Evolutionary conservation across 1,140 invertebrate genomes (phyloP).

Genomic region (Aethina tumida): DNA sequence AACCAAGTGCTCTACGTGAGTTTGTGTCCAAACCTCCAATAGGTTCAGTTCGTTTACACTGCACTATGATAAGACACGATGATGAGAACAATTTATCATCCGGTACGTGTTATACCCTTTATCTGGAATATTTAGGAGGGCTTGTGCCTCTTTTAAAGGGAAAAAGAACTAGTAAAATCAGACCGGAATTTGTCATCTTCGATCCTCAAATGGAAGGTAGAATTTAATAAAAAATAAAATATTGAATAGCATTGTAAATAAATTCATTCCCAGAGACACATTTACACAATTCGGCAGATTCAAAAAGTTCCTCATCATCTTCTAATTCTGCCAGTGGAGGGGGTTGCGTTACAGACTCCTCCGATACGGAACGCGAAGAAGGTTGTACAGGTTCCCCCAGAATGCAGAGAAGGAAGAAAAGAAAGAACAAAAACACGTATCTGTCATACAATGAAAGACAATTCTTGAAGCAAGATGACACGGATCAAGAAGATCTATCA

Average conservation of each 20-base stretch:
- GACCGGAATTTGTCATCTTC: constrained; percentile 97
- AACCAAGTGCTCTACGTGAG: constrained; percentile 72
- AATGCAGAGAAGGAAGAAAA: constrained; percentile 52
- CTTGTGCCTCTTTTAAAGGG: constrained; percentile 93
- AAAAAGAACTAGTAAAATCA: constrained; percentile 89
- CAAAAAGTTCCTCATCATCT: constrained; percentile 41
- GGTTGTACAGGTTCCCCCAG: constrained; percentile 55
- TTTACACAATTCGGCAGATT: constrained; percentile 34
- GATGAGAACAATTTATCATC: constrained; percentile 56
- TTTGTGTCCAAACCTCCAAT: constrained; percentile 89
- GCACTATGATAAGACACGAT: constrained; percentile 92
- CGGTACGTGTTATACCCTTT: constrained; percentile 86
- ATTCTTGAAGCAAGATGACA: constrained; percentile 25
- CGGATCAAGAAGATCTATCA: constrained; percentile 60
- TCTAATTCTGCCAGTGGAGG: constrained; percentile 36
- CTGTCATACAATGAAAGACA: constrained; percentile 23
- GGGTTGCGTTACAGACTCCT: constrained; percentile 50
- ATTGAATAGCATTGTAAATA: too few relatives aligned
- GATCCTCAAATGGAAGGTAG: constrained; percentile 79
- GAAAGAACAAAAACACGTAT: constrained; percentile 33
- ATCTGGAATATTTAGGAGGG: constrained; percentile 92
- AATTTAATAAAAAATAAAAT: constrained; percentile 14
- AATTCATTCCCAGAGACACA: too few relatives aligned
- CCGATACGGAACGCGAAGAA: constrained; percentile 72
- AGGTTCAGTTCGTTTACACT: constrained; percentile 76